These are phyloP conservation scores for Andricus grossulariae DNA, from an alignment of 1,140 invertebrate species.

Conservation along the genomic window DNA sequence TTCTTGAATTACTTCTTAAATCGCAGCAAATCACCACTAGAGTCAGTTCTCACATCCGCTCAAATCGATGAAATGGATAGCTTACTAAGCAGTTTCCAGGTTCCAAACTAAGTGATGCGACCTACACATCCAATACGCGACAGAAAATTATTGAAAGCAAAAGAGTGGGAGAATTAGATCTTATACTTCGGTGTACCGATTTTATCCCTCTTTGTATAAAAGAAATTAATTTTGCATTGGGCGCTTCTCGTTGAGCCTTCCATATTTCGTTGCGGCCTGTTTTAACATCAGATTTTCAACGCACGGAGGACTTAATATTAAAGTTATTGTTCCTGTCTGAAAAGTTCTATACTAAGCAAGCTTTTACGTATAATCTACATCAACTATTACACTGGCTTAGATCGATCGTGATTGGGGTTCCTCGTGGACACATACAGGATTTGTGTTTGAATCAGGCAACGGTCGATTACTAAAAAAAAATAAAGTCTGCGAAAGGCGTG, in stretches of 20 bases:
- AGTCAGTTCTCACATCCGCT: neutral
- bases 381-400: slow-evolving; percentile 12
- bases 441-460: too few species aligned
- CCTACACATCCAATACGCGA: slow-evolving; percentile 36
- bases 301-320: neutral
- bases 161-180: slow-evolving; percentile 44
- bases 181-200: slow-evolving; percentile 41
- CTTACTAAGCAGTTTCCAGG: neutral
- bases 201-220: slow-evolving; percentile 9
- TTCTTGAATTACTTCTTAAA: neutral
- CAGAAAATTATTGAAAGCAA: slow-evolving; percentile 43
- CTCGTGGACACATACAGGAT: too few species aligned
- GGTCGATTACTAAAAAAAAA: too few species aligned
- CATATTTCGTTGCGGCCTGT: too few species aligned
- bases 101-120: slow-evolving; percentile 31
- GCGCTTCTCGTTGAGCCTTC: slow-evolving; percentile 33
- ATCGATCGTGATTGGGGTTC: slow-evolving; percentile 11
- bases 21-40: neutral
- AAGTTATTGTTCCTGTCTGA: too few species aligned
- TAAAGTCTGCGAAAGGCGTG: too few species aligned
- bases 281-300: too few species aligned
- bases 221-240: slow-evolving; percentile 41
- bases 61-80: neutral
- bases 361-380: slow-evolving; percentile 18
- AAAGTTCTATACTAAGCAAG: neutral